phyloP scores from a whole-genome alignment of 2,797 vertebrate genomes.

The Eulemur albifrons region DNA sequence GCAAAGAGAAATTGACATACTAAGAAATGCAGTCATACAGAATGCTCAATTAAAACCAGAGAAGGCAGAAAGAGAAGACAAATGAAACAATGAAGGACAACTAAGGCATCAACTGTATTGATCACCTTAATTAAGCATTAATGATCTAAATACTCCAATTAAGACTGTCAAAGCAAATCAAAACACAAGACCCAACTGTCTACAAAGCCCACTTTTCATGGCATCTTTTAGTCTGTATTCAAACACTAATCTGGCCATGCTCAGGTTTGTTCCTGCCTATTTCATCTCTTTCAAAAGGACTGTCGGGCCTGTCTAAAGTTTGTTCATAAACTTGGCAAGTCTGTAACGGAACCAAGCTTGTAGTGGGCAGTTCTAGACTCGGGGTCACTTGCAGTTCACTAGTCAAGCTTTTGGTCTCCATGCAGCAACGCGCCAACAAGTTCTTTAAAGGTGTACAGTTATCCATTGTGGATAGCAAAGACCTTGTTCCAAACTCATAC shows the following conservation, averaged over 20 bases:
- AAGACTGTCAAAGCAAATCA: neutral
- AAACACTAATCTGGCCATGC: neutral
- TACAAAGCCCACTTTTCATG: neutral
- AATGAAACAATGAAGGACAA: neutral
- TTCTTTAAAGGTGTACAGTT: neutral
- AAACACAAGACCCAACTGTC: neutral
- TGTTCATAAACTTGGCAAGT: neutral
- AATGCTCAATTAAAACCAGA: neutral
- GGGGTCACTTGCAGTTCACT: neutral
- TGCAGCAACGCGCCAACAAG: neutral
- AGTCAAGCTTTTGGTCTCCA: neutral
- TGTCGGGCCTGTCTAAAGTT: neutral
- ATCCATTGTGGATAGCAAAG: neutral
- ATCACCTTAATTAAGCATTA: neutral
- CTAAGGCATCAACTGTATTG: neutral
- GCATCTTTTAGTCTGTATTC: no score
- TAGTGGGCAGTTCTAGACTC: neutral
- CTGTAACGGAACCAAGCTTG: neutral
- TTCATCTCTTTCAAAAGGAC: neutral
- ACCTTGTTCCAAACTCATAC: neutral
- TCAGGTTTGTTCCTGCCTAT: neutral
- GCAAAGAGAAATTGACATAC: neutral
- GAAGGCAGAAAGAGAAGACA: neutral
- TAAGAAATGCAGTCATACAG: neutral
- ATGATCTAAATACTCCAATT: neutral